These are phyloP conservation scores for Catalaphyllia jardinei DNA, from an alignment of 64 coral and sea anemone species.

Conservation along the genomic window DNA sequence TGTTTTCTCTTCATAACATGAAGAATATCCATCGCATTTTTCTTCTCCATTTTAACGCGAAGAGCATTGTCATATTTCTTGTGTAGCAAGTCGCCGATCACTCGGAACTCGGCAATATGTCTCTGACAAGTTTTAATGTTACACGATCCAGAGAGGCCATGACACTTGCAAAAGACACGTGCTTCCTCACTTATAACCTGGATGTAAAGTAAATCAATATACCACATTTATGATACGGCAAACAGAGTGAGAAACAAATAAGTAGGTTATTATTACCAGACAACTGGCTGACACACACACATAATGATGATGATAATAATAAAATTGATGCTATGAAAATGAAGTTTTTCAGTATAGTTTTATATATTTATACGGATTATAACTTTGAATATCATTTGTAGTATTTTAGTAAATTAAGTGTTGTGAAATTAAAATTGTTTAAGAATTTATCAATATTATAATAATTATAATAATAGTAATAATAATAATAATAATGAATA, in stretches of 20 bases:
- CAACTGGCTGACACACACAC: background rate
- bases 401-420: too few species aligned
- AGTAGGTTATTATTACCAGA: too few species aligned
- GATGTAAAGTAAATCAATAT: background rate
- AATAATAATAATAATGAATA: too few species aligned
- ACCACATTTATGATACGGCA: background rate
- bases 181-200: conserved; percentile 44
- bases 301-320: background rate
- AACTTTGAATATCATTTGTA: too few species aligned
- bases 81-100: conserved; percentile 65
- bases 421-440: too few species aligned
- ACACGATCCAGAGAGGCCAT: conserved; percentile 82
- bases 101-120: conserved; percentile 33
- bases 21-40: background rate
- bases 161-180: conserved; percentile 72
- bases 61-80: conserved; percentile 76
- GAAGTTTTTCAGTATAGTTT: too few species aligned
- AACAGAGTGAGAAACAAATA: background rate
- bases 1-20: conserved; percentile 10
- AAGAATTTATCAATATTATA: too few species aligned
- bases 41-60: conserved; percentile 44
- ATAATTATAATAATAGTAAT: too few species aligned
- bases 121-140: conserved; percentile 66
- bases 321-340: too few species aligned
- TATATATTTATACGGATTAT: too few species aligned